Evolutionary conservation across 1,140 invertebrate species (phyloP).

Genomic region (Drosophila kepulauana): DNA sequence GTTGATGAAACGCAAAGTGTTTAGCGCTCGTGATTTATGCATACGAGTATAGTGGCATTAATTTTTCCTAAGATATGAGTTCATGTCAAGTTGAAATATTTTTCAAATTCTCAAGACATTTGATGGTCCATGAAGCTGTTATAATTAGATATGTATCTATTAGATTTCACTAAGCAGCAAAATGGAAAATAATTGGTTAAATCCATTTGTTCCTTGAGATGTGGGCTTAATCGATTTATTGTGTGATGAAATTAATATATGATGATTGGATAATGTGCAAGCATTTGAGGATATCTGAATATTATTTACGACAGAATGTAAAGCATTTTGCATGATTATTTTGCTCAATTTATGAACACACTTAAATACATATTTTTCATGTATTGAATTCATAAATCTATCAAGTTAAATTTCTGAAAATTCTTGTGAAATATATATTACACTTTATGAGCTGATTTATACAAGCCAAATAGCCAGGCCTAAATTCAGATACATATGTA

Average conservation of each 20-base stretch:
- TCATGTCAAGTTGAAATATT: conserved; percentile 57
- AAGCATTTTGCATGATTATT: conserved; percentile 9
- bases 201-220: background rate
- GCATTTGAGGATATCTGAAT: conserved; percentile 10
- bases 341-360: conserved; percentile 28
- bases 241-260: background rate
- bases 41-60: conserved; percentile 33
- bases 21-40: conserved; percentile 65
- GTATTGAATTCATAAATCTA: conserved; percentile 29
- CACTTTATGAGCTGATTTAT: conserved; percentile 45
- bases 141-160: conserved; percentile 4
- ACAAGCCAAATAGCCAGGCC: background rate
- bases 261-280: conserved; percentile 23
- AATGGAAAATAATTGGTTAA: background rate
- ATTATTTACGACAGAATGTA: conserved; percentile 24
- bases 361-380: conserved; percentile 25
- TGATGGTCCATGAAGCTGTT: conserved; percentile 9
- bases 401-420: conserved; percentile 12
- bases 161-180: background rate
- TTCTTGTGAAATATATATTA: conserved; percentile 41
- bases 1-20: conserved; percentile 59
- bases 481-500: conserved; percentile 1
- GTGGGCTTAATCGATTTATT: conserved; percentile 4
- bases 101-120: conserved; percentile 31
- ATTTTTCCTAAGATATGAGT: conserved; percentile 36